phyloP scores from a whole-genome alignment of 2,888 invertebrate species.

The Leptopterna dolabrata region DNA sequence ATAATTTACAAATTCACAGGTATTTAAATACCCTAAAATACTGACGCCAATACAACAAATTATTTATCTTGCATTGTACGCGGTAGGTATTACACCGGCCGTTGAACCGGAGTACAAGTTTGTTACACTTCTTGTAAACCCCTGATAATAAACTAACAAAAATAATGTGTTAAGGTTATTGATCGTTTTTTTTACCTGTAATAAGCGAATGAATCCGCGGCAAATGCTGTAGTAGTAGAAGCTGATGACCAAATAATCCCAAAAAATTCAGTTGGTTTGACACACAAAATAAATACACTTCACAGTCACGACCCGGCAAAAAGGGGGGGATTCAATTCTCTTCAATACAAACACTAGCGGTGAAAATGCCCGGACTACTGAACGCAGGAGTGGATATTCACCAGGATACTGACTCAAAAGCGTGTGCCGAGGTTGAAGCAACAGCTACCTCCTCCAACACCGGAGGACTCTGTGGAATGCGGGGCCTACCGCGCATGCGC shows the following conservation, averaged over 20 bases:
- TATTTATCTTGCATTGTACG: too few species aligned
- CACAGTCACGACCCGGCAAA: not conserved
- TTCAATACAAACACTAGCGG: not conserved
- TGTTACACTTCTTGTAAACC: too few species aligned
- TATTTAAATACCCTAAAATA: too few species aligned
- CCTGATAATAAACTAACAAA: too few species aligned
- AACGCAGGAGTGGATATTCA: not conserved
- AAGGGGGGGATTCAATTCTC: not conserved
- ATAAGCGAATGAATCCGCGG: not conserved
- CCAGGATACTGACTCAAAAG: not conserved
- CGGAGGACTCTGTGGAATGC: slow-evolving; percentile 18
- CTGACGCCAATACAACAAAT: too few species aligned
- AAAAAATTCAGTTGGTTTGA: not conserved
- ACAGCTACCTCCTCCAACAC: not conserved
- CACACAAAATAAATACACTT: slow-evolving; percentile 17
- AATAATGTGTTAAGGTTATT: too few species aligned
- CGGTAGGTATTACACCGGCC: too few species aligned
- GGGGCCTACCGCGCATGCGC: not conserved
- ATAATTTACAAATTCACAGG: too few species aligned
- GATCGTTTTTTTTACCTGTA: not conserved
- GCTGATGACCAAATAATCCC: not conserved
- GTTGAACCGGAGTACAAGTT: too few species aligned
- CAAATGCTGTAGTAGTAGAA: not conserved
- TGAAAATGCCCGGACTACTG: not conserved
- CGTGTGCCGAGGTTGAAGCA: slow-evolving; percentile 3